Percentiles rank a stretch among this genome's conserved stretches.
phyloP scores from a whole-genome alignment of 2,113 vertebrate species.

The Mellivora capensis region DNA sequence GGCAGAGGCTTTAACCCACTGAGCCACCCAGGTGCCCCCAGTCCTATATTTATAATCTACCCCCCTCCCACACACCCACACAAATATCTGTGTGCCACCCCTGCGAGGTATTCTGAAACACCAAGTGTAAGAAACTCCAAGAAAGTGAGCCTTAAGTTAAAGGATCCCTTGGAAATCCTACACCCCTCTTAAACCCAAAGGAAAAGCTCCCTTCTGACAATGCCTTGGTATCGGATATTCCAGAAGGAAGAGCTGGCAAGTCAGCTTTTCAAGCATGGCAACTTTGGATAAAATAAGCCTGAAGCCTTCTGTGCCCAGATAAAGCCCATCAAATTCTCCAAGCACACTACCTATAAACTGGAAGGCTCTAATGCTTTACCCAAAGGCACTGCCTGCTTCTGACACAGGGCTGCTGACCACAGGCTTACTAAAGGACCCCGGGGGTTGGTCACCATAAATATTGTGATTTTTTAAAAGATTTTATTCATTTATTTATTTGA shows the following conservation, averaged over 20 bases:
- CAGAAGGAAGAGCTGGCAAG: not conserved
- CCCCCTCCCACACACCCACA: not conserved
- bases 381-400: too few species aligned
- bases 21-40: not conserved
- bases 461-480: not conserved
- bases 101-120: not conserved
- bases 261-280: not conserved
- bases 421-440: not conserved
- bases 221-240: too few species aligned
- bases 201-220: not conserved
- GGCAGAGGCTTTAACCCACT: too few species aligned
- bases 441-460: not conserved
- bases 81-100: not conserved
- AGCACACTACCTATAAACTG: not conserved
- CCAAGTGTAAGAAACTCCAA: not conserved
- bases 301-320: not conserved
- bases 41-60: not conserved
- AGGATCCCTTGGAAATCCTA: fast-evolving
- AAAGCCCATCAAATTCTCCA: not conserved
- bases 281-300: fast-evolving
- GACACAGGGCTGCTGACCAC: not conserved
- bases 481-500: not conserved
- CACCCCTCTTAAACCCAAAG: not conserved
- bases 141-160: fast-evolving
- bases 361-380: not conserved